Conservation (phyloP, 2,113 vertebrate genomes). For the Holacanthus passer region DNA sequence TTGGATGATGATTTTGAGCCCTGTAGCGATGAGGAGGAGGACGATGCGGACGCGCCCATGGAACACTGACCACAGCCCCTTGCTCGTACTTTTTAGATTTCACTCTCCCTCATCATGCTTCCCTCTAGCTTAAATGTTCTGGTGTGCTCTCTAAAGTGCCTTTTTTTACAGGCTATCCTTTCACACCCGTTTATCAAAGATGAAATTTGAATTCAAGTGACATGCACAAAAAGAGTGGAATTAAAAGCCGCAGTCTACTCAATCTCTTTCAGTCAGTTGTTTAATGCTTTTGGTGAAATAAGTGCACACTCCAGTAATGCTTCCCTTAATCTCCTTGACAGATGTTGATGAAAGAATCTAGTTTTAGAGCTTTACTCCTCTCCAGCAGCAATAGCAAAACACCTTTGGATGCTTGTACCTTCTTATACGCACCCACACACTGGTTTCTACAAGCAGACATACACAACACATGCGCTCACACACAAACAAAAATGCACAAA, state of each 20-base stretch:
- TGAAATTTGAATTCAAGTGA: conserved; percentile 45
- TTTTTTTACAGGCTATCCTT: conserved; percentile 52
- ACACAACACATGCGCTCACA: neutral
- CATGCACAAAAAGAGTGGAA: conserved; percentile 45
- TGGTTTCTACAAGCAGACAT: conserved; percentile 8
- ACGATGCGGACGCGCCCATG: conserved; percentile 78
- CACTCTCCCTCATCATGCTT: conserved; percentile 4
- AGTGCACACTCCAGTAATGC: conserved; percentile 53
- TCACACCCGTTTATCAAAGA: conserved; percentile 41
- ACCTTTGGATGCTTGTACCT: conserved; percentile 47
- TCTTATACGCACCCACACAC: conserved; percentile 23
- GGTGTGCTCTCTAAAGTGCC: conserved; percentile 51
- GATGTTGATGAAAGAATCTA: conserved; percentile 63
- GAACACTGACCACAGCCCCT: conserved; percentile 76
- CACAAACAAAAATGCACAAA: conserved; percentile 34
- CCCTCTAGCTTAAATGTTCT: conserved; percentile 30
- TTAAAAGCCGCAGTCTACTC: conserved; percentile 60
- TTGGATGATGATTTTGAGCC: conserved; percentile 78
- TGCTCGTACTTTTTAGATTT: conserved; percentile 11
- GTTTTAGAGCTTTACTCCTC: conserved; percentile 63
- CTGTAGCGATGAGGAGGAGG: conserved; percentile 79
- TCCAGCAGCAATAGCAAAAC: conserved; percentile 39
- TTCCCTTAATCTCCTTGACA: conserved; percentile 64
- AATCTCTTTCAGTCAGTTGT: conserved; percentile 56
- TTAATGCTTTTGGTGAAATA: conserved; percentile 65